phyloP scores from a whole-genome alignment of 2,797 vertebrate species.

The Channallabes apus region DNA sequence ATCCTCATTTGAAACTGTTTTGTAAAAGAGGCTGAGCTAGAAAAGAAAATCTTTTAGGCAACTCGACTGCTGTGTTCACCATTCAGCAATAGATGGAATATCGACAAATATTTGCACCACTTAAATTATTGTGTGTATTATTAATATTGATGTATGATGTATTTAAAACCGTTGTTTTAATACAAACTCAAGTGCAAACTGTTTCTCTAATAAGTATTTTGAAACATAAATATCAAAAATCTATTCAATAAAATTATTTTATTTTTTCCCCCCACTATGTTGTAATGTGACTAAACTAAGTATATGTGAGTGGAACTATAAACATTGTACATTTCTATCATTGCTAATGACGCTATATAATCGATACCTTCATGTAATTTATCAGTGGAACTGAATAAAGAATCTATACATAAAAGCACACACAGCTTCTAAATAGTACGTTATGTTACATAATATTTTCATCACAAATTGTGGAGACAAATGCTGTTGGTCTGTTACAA shows the following conservation, averaged over 20 bases:
- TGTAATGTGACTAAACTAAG: background rate
- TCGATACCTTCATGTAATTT: background rate
- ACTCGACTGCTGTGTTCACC: background rate
- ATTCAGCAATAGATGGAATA: background rate
- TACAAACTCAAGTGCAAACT: background rate
- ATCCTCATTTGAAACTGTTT: background rate
- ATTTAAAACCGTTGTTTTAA: background rate
- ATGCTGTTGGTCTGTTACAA: slow-evolving; percentile 6
- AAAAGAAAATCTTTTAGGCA: background rate
- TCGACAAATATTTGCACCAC: background rate
- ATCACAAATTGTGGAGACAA: background rate
- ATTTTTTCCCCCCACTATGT: background rate
- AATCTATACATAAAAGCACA: background rate
- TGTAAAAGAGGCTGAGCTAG: background rate
- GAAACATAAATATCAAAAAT: background rate
- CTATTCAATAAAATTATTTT: background rate
- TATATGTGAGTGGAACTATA: background rate
- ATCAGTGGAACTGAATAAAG: background rate
- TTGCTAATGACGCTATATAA: too few species aligned
- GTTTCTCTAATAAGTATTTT: background rate
- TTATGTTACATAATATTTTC: background rate
- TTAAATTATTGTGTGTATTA: background rate
- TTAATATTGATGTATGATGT: background rate
- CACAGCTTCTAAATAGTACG: background rate
- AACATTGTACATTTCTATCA: background rate